Evolutionary conservation across 2,797 vertebrate species (phyloP).

Genomic region (Dendrocincla tyrannina): DNA sequence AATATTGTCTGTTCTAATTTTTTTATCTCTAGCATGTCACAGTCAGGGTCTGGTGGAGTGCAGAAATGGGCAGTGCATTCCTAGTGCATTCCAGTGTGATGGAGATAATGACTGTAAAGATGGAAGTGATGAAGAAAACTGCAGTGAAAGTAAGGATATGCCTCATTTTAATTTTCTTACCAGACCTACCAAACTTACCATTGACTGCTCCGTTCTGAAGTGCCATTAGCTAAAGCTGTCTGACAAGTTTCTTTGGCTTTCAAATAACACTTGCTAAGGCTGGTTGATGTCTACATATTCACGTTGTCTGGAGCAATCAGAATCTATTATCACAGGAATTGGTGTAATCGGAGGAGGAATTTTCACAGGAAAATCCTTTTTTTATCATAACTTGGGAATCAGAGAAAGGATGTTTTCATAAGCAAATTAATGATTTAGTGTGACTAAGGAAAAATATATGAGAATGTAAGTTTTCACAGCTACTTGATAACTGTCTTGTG

Average conservation of each 20-base stretch:
- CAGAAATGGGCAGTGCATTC: slow-evolving; percentile 88
- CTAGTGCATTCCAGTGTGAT: slow-evolving; percentile 88
- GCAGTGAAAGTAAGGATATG: slow-evolving; percentile 73
- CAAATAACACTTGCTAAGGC: background rate
- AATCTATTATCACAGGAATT: background rate
- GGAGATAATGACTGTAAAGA: slow-evolving; percentile 94
- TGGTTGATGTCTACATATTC: background rate
- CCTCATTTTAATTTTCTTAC: background rate
- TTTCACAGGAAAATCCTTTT: background rate
- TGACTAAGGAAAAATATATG: background rate
- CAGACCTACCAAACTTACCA: background rate
- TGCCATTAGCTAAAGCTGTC: background rate
- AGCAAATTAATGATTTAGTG: background rate
- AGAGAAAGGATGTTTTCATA: background rate
- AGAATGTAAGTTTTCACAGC: background rate
- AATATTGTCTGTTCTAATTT: background rate
- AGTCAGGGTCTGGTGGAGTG: slow-evolving; percentile 92
- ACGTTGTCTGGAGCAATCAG: background rate
- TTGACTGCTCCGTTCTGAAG: background rate
- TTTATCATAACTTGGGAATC: background rate
- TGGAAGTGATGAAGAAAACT: slow-evolving; percentile 91
- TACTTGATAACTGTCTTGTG: background rate
- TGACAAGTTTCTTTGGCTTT: background rate
- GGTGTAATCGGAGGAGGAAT: background rate
- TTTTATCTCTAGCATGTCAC: slow-evolving; percentile 81